A percentile compares a stretch with the other conserved stretches of the same genome.
Evolutionary conservation across 2,888 invertebrate species (phyloP).

Genomic region (Amphipoea oculea): DNA sequence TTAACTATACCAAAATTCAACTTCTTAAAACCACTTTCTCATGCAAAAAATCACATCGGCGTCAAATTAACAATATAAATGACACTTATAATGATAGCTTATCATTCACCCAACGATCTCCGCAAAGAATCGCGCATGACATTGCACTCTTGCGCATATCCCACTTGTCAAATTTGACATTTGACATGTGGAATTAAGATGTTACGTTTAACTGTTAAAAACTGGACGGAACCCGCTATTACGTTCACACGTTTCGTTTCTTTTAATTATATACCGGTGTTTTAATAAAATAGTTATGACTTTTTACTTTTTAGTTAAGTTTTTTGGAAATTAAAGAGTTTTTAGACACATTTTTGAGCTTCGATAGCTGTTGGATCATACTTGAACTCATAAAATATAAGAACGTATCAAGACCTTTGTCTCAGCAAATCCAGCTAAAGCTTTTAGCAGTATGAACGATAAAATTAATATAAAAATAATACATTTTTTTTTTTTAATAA

Average conservation of each 20-base stretch:
- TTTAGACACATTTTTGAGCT: background rate
- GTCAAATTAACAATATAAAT: slow-evolving; percentile 78
- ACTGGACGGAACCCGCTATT: slow-evolving; percentile 83
- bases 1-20: slow-evolving; percentile 33
- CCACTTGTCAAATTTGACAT: slow-evolving; percentile 80
- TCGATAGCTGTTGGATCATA: background rate
- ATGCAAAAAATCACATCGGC: slow-evolving; percentile 67
- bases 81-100: slow-evolving; percentile 84
- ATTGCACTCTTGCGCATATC: slow-evolving; percentile 70
- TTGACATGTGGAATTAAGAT: slow-evolving; percentile 85
- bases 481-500: no score
- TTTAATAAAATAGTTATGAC: slow-evolving; percentile 53
- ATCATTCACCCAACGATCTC: slow-evolving; percentile 80
- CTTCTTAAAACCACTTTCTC: slow-evolving; percentile 40
- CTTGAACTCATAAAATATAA: background rate
- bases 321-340: slow-evolving; percentile 36
- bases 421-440: background rate
- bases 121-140: slow-evolving; percentile 83
- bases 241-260: slow-evolving; percentile 81
- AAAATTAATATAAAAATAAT: no score
- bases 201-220: slow-evolving; percentile 79
- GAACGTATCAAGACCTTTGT: background rate
- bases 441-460: background rate
- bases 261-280: slow-evolving; percentile 84
- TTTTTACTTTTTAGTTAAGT: slow-evolving; percentile 52